Evolutionary conservation across 2,113 vertebrate species (phyloP).

Genomic region (Xiphophorus maculatus): DNA sequence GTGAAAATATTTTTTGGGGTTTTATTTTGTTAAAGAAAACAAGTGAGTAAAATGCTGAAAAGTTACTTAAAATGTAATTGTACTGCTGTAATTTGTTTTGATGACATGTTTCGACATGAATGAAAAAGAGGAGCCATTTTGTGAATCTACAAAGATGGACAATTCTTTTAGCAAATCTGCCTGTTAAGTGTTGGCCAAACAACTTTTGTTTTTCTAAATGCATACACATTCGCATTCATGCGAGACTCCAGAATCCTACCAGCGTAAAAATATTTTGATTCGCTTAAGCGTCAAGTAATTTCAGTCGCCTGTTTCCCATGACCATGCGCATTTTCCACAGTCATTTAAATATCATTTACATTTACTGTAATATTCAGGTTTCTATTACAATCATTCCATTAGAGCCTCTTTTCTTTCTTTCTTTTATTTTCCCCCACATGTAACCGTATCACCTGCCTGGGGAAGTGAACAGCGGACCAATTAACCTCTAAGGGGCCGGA

Average conservation of each 20-base stretch:
- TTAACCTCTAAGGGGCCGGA: constrained; percentile 22
- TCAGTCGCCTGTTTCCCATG: constrained; percentile 23
- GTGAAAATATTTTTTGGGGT: no score
- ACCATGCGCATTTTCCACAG: constrained; percentile 14
- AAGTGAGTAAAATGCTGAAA: background rate
- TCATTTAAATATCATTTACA: constrained; percentile 30
- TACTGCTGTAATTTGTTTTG: no score
- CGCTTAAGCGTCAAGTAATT: constrained; percentile 17
- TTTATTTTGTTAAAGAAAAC: background rate
- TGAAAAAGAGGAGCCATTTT: no score
- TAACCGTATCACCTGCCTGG: constrained; percentile 30
- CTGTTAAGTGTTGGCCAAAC: no score
- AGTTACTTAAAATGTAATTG: background rate
- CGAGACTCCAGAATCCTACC: constrained; percentile 5
- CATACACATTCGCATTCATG: background rate
- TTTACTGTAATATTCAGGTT: constrained; percentile 46
- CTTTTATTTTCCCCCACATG: constrained; percentile 20
- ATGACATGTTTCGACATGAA: no score
- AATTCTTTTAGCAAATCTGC: no score
- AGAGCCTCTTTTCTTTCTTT: constrained; percentile 24
- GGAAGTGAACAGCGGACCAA: constrained; percentile 39
- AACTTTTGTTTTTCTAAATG: no score
- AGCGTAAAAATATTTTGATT: constrained; percentile 3
- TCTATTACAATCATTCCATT: constrained; percentile 32
- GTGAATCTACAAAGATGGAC: no score